Evolutionary conservation across 2,888 invertebrate genomes (phyloP).

Genomic region (Mesochorus sp.): DNA sequence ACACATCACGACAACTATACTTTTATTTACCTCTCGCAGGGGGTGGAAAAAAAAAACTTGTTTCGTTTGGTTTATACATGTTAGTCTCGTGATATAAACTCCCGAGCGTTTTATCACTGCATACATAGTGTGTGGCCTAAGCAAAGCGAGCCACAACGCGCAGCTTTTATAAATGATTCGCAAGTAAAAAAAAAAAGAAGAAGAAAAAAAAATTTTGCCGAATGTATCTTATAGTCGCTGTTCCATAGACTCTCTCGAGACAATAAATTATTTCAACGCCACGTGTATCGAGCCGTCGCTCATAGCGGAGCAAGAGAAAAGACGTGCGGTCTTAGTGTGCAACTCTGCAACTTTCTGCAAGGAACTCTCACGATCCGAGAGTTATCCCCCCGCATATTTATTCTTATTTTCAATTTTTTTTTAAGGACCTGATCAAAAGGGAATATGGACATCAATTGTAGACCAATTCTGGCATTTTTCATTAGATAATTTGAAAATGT

Average conservation of each 20-base stretch:
- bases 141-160: constrained; percentile 15
- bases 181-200: neutral
- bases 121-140: neutral
- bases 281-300: constrained; percentile 47
- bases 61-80: neutral
- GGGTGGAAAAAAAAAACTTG: constrained; percentile 25
- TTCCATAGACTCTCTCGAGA: constrained; percentile 15
- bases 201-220: constrained; percentile 46
- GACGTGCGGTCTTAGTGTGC: neutral
- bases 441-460: too few species aligned
- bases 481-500: too few species aligned
- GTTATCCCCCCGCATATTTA: too few species aligned
- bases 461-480: too few species aligned
- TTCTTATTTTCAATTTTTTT: too few species aligned
- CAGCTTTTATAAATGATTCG: constrained; percentile 55
- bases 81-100: neutral
- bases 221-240: constrained; percentile 24
- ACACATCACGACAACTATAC: constrained; percentile 24
- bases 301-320: neutral
- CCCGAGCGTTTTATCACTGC: neutral
- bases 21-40: constrained; percentile 14
- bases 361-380: neutral
- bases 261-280: constrained; percentile 52
- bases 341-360: neutral
- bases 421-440: too few species aligned